Evolutionary conservation across 2,888 invertebrate species (phyloP).

Genomic region (Ecdyonurus torrentis): DNA sequence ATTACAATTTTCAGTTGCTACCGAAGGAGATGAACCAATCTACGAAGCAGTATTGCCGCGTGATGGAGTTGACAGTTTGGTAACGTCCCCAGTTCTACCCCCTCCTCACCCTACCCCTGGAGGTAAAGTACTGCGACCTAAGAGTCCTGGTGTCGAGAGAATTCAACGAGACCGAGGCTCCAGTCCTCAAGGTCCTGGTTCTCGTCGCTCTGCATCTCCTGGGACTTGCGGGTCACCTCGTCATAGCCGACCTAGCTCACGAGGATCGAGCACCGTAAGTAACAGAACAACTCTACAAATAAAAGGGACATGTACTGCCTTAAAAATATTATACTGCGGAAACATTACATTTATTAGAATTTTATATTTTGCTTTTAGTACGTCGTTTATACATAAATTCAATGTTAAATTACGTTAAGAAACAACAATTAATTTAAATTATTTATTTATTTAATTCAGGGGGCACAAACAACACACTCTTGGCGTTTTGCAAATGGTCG

Average conservation of each 20-base stretch:
- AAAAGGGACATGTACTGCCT: no score
- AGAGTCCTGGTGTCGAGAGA: conserved; percentile 24
- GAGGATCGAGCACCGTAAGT: conserved; percentile 23
- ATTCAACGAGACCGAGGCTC: conserved; percentile 18
- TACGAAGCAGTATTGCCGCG: conserved; percentile 71
- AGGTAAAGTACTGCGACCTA: conserved; percentile 22
- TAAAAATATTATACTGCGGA: no score
- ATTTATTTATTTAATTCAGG: no score
- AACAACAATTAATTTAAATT: no score
- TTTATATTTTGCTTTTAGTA: no score
- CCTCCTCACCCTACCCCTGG: conserved; percentile 23
- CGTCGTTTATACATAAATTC: no score
- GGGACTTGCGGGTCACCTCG: conserved; percentile 26
- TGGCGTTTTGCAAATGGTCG: conserved; percentile 17
- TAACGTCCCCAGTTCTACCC: conserved; percentile 18
- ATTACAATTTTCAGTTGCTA: not conserved
- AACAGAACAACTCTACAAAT: no score
- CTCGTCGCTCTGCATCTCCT: conserved; percentile 11
- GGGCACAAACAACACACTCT: conserved; percentile 16
- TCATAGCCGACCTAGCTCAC: conserved; percentile 32
- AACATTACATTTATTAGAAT: no score
- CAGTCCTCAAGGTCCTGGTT: conserved; percentile 9
- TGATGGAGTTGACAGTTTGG: conserved; percentile 27
- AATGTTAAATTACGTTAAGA: no score
- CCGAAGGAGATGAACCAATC: conserved; percentile 39